Evolutionary conservation across 37 sponge, comb jelly and placozoan genomes (phyloP).

Genomic region (Spongilla lacustris): DNA sequence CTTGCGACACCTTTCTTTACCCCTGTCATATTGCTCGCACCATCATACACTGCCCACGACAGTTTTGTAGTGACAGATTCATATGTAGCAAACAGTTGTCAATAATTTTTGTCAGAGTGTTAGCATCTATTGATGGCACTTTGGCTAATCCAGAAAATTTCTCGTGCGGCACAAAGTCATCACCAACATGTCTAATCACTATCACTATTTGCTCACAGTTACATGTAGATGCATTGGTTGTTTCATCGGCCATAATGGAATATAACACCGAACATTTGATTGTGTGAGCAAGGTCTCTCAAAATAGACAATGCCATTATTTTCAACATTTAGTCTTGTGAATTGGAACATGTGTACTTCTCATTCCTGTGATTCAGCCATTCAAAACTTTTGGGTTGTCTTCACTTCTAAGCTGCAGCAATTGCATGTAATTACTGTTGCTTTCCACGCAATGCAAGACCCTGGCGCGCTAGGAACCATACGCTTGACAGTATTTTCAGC

Average conservation of each 20-base stretch:
- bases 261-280: constrained; percentile 18
- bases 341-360: constrained; percentile 26
- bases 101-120: constrained; percentile 28
- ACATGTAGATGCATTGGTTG: constrained; percentile 33
- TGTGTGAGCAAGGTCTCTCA: constrained; percentile 15
- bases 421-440: constrained; percentile 34
- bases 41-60: constrained; percentile 68
- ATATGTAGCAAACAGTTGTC: constrained; percentile 32
- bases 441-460: constrained; percentile 39
- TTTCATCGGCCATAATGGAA: constrained; percentile 50
- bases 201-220: constrained; percentile 50
- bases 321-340: constrained; percentile 19
- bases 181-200: constrained; percentile 15
- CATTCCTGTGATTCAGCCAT: constrained; percentile 11
- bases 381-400: constrained; percentile 19
- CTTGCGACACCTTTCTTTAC: constrained; percentile 39
- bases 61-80: constrained; percentile 23
- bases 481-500: constrained; percentile 26
- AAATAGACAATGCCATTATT: constrained; percentile 24
- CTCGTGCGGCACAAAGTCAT: constrained; percentile 48
- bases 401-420: constrained; percentile 24
- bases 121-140: constrained; percentile 9
- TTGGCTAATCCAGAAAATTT: constrained; percentile 51
- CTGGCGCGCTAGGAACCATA: constrained; percentile 41
- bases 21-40: constrained; percentile 53